Base-by-base conservation (phyloP, 2,888 invertebrate genomes). In the Horisme vitalbata region DNA sequence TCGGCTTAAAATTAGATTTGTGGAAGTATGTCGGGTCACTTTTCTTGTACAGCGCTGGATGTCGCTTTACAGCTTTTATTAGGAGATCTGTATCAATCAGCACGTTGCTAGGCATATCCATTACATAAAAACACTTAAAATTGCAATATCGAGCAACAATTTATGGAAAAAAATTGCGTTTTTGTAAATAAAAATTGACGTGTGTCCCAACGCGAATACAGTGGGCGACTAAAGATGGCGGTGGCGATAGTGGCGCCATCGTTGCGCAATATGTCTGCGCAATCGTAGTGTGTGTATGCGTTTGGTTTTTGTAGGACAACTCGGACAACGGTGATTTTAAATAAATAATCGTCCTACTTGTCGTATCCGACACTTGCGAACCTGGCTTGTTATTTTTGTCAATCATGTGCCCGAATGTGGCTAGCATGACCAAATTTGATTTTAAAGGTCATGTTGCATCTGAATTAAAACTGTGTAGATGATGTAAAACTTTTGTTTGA, bases 191-290 rank as follows among this genome's bases (percentile, higher is more conserved):
- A 52, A 30, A 37, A 50, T 48, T 44, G 45, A 57, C 77, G 77
- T 79, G 75, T 60, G 59, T 11, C 38, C 55, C 11, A 18, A 8
- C 15, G 41, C 50, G 55, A 62, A 53, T 56, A 53, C 63, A 52
- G 57, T 45, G 47, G 63, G 71, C 73, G 65, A 81, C 79, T 80
- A 71, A 75, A 66, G 62, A 69, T 65, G 68, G 70, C 65, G 61
- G 43, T 14, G 30, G 64, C 60, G 41, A 57, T 58, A 48, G 66
- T 68, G 62, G 67, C 59, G 60, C 70, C 63, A 68, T 61, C 52
- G 52, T 71, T 61, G 73, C 71, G 66, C 69, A 59, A 70, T 63
- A n/a, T 54, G 55, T 58, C 43, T 48, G 48, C 48, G 48, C 48
- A 48, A 39, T 38, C 26, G 38, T 68, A 64, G 52, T 44, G 54